Evolutionary conservation across 1,140 invertebrate genomes (phyloP).

Genomic region (Atta colombica): DNA sequence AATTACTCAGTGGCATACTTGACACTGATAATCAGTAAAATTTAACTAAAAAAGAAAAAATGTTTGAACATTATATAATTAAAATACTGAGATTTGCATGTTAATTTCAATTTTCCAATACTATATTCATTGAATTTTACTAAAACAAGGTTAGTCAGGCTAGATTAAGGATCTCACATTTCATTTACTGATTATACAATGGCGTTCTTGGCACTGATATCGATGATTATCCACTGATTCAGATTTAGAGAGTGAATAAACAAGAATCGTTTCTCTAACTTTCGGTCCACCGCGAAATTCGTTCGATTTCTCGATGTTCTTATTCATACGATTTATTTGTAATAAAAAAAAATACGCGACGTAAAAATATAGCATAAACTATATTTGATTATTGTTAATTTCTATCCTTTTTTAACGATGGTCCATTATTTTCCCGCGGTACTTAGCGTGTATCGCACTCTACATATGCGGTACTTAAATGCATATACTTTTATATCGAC

Average conservation of each 20-base stretch:
- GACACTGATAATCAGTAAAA: no score
- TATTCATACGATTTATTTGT: not conserved
- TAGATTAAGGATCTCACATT: no score
- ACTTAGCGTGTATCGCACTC: conserved; percentile 3
- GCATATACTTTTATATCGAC: conserved; percentile 11
- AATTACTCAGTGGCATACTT: no score
- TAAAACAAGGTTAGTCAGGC: no score
- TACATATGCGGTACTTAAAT: conserved; percentile 20
- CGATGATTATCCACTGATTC: no score
- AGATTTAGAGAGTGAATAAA: not conserved
- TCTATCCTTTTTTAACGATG: conserved; percentile 6
- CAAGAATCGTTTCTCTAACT: not conserved
- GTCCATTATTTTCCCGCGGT: not conserved
- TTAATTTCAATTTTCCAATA: no score
- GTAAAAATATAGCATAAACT: not conserved
- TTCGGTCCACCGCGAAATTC: not conserved
- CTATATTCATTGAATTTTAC: no score
- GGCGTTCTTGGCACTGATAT: no score
- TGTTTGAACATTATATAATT: no score
- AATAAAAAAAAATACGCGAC: not conserved
- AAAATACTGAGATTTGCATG: no score
- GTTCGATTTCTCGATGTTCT: not conserved
- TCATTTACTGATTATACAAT: no score
- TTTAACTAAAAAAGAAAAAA: no score
- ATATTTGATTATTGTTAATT: not conserved